Evolutionary conservation across 2,888 invertebrate species (phyloP).

Genomic region (Labia minor): DNA sequence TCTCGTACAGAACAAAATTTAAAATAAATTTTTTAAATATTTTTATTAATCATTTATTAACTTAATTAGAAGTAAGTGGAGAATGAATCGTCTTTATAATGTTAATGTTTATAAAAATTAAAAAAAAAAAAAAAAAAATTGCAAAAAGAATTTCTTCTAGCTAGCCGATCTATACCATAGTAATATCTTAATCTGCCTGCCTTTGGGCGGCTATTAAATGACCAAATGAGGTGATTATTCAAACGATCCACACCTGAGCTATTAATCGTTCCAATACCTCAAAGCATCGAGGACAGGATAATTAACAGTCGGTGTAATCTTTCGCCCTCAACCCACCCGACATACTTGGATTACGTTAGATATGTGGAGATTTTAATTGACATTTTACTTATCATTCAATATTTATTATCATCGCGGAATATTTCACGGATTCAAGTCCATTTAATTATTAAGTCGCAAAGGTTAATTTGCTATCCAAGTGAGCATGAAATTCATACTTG

Average conservation of each 20-base stretch:
- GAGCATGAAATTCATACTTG: not conserved
- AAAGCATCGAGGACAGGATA: not conserved
- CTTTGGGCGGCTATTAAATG: not conserved
- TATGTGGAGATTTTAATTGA: not conserved
- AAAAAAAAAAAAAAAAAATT: no score
- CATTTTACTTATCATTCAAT: not conserved
- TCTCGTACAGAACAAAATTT: no score
- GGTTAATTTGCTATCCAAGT: not conserved
- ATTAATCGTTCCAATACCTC: not conserved
- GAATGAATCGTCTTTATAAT: no score
- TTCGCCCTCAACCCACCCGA: not conserved
- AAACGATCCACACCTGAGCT: not conserved
- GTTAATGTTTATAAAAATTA: no score
- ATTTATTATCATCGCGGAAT: not conserved
- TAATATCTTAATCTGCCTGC: not conserved
- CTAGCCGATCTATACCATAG: no score
- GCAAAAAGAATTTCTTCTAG: no score
- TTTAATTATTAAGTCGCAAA: not conserved
- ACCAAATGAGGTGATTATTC: constrained; percentile 4
- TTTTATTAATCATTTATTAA: no score
- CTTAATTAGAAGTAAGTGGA: no score
- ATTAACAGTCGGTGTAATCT: not conserved
- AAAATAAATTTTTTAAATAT: no score
- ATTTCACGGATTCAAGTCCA: not conserved
- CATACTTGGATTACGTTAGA: not conserved